Conservation (phyloP, 1,140 invertebrate species). For the Antheraea pernyi region DNA sequence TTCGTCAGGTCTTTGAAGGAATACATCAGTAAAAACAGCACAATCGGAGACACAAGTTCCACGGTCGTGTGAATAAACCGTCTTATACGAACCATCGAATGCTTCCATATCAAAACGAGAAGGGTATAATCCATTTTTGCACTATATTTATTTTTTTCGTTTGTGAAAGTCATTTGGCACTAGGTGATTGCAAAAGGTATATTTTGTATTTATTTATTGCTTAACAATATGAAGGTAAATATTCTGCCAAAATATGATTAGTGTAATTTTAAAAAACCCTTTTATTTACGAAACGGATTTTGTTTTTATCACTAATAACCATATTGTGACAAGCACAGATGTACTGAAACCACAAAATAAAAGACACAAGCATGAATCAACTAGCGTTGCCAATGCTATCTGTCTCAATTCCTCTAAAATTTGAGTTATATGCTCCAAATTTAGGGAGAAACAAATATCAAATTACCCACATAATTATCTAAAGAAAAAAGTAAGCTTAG, state of each 20-base stretch:
- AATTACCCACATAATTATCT: no score
- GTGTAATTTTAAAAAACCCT: neutral
- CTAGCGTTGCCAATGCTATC: no score
- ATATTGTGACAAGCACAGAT: no score
- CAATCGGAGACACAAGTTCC: slow-evolving; percentile 40
- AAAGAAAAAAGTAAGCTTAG: no score
- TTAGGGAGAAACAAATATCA: no score
- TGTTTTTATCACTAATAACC: no score
- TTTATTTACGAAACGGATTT: no score
- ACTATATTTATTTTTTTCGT: neutral
- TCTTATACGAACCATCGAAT: slow-evolving; percentile 41
- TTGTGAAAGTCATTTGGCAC: neutral
- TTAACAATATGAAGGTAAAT: neutral
- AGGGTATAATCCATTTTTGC: slow-evolving; percentile 30
- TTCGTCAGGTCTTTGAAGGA: neutral
- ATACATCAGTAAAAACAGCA: slow-evolving; percentile 36
- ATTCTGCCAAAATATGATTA: neutral
- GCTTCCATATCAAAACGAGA: slow-evolving; percentile 55
- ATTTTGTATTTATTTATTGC: neutral
- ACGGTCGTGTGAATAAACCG: slow-evolving; percentile 46
- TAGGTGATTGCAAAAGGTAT: neutral
- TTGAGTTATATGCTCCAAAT: no score
- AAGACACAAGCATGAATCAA: no score
- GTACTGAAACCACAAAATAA: no score
- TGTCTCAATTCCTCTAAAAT: no score